Evolutionary conservation across 2,797 vertebrate species (phyloP), one percentile per base, ranked within the genome.

Genomic region (Enteromius fasciolatus): DNA sequence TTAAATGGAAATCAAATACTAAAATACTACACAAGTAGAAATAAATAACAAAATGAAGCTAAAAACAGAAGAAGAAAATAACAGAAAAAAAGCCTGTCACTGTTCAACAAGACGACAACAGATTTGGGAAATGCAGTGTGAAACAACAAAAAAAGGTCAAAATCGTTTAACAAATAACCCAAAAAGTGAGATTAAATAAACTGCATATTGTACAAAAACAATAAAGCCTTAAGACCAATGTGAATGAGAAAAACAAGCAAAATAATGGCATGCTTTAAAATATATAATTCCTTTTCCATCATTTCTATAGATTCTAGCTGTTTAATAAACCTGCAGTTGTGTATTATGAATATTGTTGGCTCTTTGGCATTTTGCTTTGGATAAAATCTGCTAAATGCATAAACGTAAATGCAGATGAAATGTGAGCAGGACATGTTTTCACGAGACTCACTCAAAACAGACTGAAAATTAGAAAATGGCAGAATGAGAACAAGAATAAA

Each of bases 401-500:
- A 5, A 48, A 4, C 17, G 7, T 17, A 69, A 15, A n/a, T 3
- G 15, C 4, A 39, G 64, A 39, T n/a, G 14, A 28, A 63, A 31
- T 17, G 6, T 7, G 59, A 63, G 59, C 59, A 63, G 59, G 14
- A 3, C 25, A 17, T 61, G 18, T n/a, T n/a, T n/a, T n/a, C 18
- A 12, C 20, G 63, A 66, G 63, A 11, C 20, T 66, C 18, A 36
- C 31, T 33, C 17, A 57, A 81, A 57, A 76, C 11, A 70, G 73
- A 68, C 61, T 76, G 64, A 61, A 28, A 31, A 15, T 75, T 25
- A 76, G 31, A 77, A n/a, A 33, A 28, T 25, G 57, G 1, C 23
- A 33, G 39, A 83, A 17, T 73, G 6, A 80, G 46, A 64, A 74
- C 80, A 8, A 33, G 77, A 70, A 14, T 17, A 41, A 54, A 31